Conservation (phyloP, 2,113 vertebrate species). For the Bos javanicus region DNA sequence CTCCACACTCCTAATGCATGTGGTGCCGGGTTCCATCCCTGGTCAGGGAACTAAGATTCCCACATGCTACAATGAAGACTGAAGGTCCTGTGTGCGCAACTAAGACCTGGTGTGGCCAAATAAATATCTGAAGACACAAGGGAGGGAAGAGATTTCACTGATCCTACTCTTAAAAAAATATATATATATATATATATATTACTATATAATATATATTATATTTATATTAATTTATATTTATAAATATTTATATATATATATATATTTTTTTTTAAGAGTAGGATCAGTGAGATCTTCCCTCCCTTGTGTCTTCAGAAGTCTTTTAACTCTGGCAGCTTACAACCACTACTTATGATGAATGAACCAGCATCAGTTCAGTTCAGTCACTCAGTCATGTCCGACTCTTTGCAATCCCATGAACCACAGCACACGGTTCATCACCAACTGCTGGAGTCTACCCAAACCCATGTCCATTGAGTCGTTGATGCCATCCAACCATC, state of each 20-base stretch:
- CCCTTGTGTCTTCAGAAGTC: not conserved
- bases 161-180: too few relatives aligned
- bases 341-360: not conserved
- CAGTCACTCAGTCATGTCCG: too few relatives aligned
- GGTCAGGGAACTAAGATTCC: not conserved
- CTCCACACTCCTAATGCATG: rapidly evolving
- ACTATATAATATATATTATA: too few relatives aligned
- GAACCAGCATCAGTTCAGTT: not conserved
- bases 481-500: too few relatives aligned
- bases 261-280: not conserved
- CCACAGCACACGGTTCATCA: too few relatives aligned
- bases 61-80: not conserved
- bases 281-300: not conserved
- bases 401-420: too few relatives aligned
- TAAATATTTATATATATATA: not conserved
- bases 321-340: not conserved
- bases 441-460: too few relatives aligned
- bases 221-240: too few relatives aligned
- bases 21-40: not conserved
- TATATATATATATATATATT: too few relatives aligned
- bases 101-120: not conserved
- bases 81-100: not conserved
- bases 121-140: not conserved
- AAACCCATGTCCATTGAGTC: too few relatives aligned
- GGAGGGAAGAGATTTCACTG: too few relatives aligned